Evolutionary conservation across 2,113 vertebrate species (phyloP).

Genomic region (Corythoichthys intestinalis): DNA sequence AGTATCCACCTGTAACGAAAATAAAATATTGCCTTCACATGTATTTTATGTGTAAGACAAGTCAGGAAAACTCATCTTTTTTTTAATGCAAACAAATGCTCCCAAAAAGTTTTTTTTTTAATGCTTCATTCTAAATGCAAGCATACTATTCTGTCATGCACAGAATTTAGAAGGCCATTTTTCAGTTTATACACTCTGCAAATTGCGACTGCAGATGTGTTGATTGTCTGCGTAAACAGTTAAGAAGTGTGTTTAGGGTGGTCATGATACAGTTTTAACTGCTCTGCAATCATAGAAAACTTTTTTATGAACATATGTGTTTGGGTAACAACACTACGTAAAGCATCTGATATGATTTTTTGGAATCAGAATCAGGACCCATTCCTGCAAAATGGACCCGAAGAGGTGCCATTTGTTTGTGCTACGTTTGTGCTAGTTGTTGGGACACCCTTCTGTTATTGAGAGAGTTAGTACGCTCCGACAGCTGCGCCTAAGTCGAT

Average conservation of each 20-base stretch:
- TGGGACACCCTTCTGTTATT: no score
- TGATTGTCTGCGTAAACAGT: conserved; percentile 30
- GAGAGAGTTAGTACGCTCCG: no score
- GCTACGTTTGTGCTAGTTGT: no score
- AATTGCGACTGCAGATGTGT: conserved; percentile 23
- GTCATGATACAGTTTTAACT: background rate
- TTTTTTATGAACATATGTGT: background rate
- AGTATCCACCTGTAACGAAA: conserved; percentile 44
- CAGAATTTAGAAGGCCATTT: background rate
- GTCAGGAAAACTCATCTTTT: background rate
- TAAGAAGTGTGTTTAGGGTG: conserved; percentile 16
- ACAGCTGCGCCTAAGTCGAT: no score
- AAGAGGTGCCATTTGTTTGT: no score
- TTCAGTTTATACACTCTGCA: background rate
- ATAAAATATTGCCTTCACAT: background rate
- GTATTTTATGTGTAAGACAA: background rate
- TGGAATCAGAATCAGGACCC: background rate
- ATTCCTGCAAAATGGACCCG: no score
- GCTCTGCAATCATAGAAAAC: background rate
- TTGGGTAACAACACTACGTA: background rate
- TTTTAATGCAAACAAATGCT: background rate
- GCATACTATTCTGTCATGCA: no score
- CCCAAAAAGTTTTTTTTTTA: no score
- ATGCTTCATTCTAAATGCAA: no score
- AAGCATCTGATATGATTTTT: background rate